Conservation (phyloP, 2,113 vertebrate genomes). For the Ailuropoda melanoleuca region DNA sequence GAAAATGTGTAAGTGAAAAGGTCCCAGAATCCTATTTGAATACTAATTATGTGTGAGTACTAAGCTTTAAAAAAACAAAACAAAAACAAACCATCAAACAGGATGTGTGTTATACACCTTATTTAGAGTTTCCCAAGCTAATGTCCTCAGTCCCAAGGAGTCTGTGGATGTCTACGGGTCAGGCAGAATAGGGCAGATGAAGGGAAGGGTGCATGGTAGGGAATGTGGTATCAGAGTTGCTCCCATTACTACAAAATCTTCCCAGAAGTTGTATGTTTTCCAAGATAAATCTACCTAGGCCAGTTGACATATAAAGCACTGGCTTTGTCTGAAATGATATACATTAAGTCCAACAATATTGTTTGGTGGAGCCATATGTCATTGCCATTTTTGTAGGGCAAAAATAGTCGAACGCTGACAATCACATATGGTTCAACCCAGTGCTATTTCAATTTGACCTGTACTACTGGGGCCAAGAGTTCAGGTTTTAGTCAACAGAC, state of each 20-base stretch:
- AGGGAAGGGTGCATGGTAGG: accelerated
- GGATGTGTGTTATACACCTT: not conserved
- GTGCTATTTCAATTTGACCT: not conserved
- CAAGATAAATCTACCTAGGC: not conserved
- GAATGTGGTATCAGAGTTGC: not conserved
- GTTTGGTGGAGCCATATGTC: not conserved
- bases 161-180: not conserved
- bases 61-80: not conserved
- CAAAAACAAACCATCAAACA: not conserved
- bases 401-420: not conserved
- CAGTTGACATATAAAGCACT: not conserved
- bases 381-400: not conserved
- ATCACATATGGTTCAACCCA: not conserved
- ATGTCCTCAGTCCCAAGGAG: not conserved
- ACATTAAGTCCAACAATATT: not conserved
- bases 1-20: not conserved
- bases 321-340: not conserved
- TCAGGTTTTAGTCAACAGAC: not conserved
- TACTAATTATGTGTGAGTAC: not conserved
- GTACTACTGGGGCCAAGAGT: not conserved
- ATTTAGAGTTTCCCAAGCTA: not conserved
- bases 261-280: not conserved
- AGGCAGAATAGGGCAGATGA: not conserved
- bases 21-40: not conserved
- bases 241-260: not conserved